A percentile compares a stretch with the other conserved stretches of the same genome.
Evolutionary conservation across 2,797 vertebrate species (phyloP).

Genomic region (Pantherophis vulpinus): DNA sequence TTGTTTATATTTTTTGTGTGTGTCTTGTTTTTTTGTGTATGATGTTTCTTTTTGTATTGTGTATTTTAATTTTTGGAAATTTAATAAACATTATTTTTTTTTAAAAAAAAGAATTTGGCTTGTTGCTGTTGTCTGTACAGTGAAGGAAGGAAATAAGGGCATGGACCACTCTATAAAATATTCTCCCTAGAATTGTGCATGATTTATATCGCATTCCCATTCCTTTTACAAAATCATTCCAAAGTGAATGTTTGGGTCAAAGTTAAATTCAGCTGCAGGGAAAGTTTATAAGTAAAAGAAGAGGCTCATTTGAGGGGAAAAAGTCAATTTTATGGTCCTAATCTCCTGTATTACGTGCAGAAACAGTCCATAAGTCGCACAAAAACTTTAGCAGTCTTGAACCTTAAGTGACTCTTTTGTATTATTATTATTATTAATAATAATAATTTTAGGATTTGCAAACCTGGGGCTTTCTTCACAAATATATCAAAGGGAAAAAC

Average conservation of each 20-base stretch:
- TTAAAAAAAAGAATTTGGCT: background rate
- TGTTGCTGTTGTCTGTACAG: accelerated
- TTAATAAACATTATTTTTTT: too few relatives aligned
- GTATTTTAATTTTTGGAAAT: too few relatives aligned
- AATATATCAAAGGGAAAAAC: conserved; percentile 46
- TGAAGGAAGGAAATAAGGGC: background rate
- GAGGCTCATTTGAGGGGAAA: conserved; percentile 65
- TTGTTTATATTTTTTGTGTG: too few relatives aligned
- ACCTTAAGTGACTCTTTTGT: conserved; percentile 32
- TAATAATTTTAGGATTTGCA: conserved; percentile 30
- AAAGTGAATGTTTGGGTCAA: conserved; percentile 66
- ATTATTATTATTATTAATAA: background rate
- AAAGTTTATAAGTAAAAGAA: conserved; percentile 62
- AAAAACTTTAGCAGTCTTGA: conserved; percentile 54
- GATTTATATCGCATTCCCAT: conserved; percentile 37
- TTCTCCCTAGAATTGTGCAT: conserved; percentile 34
- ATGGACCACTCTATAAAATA: conserved; percentile 38
- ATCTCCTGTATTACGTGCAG: conserved; percentile 63
- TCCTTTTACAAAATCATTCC: conserved; percentile 61
- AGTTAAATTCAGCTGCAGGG: conserved; percentile 63
- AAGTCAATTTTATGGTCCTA: conserved; percentile 67
- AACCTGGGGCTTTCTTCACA: conserved; percentile 48
- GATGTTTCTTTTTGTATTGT: too few relatives aligned
- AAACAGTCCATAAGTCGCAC: conserved; percentile 61
- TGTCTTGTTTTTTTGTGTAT: too few relatives aligned